Percentiles rank a stretch among this genome's conserved stretches.
These are phyloP conservation scores for Turnix velox DNA, from an alignment of 2,113 vertebrate genomes.

Conservation along the genomic window DNA sequence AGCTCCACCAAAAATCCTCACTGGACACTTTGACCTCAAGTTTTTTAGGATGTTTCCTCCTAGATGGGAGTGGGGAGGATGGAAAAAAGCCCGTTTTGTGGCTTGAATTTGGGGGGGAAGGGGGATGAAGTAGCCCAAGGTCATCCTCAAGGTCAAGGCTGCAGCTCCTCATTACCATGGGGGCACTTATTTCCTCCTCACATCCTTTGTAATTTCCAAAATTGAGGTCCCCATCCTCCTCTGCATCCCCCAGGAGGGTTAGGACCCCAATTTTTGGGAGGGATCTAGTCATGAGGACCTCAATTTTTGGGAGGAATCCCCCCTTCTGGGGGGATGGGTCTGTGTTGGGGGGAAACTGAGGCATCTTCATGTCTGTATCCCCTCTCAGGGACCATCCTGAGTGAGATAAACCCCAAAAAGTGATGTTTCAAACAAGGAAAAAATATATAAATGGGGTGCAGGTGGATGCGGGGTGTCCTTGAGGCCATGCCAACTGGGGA, in stretches of 20 bases:
- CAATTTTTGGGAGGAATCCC: too few relatives aligned
- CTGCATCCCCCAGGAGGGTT: too few relatives aligned
- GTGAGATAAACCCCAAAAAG: background rate
- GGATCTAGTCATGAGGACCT: too few relatives aligned
- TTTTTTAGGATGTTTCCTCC: background rate
- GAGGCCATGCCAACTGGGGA: background rate
- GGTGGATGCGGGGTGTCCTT: fast-evolving
- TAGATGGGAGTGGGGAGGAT: background rate
- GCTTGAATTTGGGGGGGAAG: background rate
- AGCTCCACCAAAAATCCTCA: background rate
- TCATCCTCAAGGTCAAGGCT: background rate
- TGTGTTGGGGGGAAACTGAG: background rate
- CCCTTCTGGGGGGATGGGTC: background rate
- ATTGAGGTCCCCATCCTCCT: background rate
- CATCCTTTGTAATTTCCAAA: background rate
- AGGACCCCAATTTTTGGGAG: too few relatives aligned
- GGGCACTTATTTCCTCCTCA: background rate
- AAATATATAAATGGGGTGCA: background rate
- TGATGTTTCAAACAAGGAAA: background rate
- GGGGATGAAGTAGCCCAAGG: background rate
- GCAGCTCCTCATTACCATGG: fast-evolving
- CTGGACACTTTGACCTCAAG: fast-evolving
- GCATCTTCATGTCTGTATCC: background rate
- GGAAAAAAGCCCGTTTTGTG: background rate
- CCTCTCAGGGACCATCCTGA: fast-evolving